phyloP scores from a whole-genome alignment of 1,140 invertebrate genomes.

The Probaryconus sp. region DNA sequence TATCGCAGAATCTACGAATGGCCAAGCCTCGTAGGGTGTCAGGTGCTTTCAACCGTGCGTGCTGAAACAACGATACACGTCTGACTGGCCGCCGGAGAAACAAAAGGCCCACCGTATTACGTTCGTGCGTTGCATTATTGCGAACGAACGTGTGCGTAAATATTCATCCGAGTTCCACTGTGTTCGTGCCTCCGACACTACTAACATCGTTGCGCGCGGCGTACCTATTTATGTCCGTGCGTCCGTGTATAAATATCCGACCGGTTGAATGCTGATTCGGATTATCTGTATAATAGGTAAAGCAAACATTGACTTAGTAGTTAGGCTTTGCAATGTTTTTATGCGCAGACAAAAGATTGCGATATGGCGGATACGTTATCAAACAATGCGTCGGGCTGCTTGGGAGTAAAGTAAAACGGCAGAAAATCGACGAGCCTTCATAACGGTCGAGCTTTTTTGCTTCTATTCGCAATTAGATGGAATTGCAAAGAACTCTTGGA shows the following conservation, averaged over 20 bases:
- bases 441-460: no score
- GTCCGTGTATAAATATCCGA: slow-evolving; percentile 14
- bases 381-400: slow-evolving; percentile 4
- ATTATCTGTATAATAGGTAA: slow-evolving; percentile 46
- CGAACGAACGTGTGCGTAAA: not conserved
- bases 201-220: slow-evolving; percentile 4
- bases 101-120: slow-evolving; percentile 60
- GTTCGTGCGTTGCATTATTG: slow-evolving; percentile 2
- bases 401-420: no score
- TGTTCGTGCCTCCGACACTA: no score
- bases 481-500: no score
- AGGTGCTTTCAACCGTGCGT: slow-evolving; percentile 65
- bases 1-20: slow-evolving; percentile 70
- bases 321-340: slow-evolving; percentile 14
- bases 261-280: slow-evolving; percentile 26
- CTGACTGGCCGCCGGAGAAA: slow-evolving; percentile 46
- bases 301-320: slow-evolving; percentile 47
- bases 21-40: slow-evolving; percentile 55
- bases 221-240: no score
- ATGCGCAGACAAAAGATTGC: slow-evolving; percentile 33
- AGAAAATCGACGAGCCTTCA: not conserved
- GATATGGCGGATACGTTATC: slow-evolving; percentile 25
- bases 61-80: slow-evolving; percentile 59
- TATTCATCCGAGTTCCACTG: no score
- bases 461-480: no score